These are phyloP conservation scores for Erebia palarica DNA, from an alignment of 2,888 invertebrate genomes.

Conservation along the genomic window DNA sequence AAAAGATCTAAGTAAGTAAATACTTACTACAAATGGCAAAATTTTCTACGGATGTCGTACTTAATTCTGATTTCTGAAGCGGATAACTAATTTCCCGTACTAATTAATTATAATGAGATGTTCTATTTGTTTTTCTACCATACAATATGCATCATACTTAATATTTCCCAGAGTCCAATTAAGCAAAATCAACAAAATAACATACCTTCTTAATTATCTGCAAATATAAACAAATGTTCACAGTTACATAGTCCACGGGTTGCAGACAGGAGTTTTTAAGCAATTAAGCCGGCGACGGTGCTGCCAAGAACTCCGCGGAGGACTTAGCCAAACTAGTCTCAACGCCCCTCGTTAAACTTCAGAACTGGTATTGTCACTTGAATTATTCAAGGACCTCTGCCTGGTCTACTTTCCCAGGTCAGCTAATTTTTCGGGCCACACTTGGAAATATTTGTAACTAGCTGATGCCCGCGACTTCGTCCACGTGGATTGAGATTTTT, in stretches of 20 bases:
- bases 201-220: not conserved
- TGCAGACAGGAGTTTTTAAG: constrained; percentile 50
- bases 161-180: not conserved
- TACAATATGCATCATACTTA: not conserved
- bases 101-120: too few relatives aligned
- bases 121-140: not conserved
- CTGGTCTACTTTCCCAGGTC: constrained; percentile 27
- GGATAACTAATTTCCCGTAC: too few relatives aligned
- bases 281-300: constrained; percentile 40
- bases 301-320: constrained; percentile 41
- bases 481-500: too few relatives aligned
- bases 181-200: not conserved
- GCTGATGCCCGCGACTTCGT: too few relatives aligned
- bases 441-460: too few relatives aligned
- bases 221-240: constrained; percentile 6
- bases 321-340: constrained; percentile 44
- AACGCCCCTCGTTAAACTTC: constrained; percentile 40
- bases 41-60: too few relatives aligned
- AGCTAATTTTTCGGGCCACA: constrained; percentile 12
- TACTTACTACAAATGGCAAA: too few relatives aligned
- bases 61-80: too few relatives aligned
- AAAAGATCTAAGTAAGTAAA: too few relatives aligned
- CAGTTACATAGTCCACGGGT: constrained; percentile 40
- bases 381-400: constrained; percentile 39
- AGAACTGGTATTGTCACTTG: constrained; percentile 37